Base-by-base conservation (phyloP, 2,888 invertebrate species). In the Meandrusa payeni region DNA sequence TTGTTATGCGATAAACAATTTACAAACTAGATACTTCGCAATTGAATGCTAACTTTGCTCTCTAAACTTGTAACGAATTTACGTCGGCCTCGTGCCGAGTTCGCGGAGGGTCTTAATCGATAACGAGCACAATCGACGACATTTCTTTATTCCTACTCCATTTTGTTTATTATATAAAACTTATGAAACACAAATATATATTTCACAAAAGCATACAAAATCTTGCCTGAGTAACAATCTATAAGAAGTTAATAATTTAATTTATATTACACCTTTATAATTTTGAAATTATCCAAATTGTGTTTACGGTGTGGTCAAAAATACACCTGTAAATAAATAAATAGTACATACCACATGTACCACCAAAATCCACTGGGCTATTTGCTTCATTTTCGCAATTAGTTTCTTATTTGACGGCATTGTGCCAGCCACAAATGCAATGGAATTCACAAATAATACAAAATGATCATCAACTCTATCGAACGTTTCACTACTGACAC, bases 331-430 rank as follows among this genome's bases (percentile, higher is more conserved):
- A n/a, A n/a, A 2, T 15, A 36, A 15, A 4, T 15, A 15, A 3
- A 3, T 15, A 15, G 15, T 57, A 78, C 86, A 85, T 59, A 87
- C 87, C 85, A 85, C 80, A 77, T 87, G 87, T 57, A 77, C 80
- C 47, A 86, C 72, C 46, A 87, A 67, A 58, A 87, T 83, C 79
- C 85, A 85, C 55, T 85, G 83, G 37, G 75, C 76, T 48, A 87
- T 76, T 63, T 86, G 81, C 54, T 71, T 75, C 78, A 86, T 79
- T 65, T 83, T 83, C 3, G 80, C 75, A 50, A 86, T 69, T 54
- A 87, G 62, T 59, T 86, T 86, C 69, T 83, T 85, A 64, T 85
- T 85, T 47, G 85, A 77, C 55, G 86, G 87, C 87, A 86, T 87
- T 64, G 65, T 82, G 65, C 67, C 46, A 52, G 48, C 48, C 49